Conservation (phyloP, 2,797 vertebrate species). For the Girardinus metallicus region DNA sequence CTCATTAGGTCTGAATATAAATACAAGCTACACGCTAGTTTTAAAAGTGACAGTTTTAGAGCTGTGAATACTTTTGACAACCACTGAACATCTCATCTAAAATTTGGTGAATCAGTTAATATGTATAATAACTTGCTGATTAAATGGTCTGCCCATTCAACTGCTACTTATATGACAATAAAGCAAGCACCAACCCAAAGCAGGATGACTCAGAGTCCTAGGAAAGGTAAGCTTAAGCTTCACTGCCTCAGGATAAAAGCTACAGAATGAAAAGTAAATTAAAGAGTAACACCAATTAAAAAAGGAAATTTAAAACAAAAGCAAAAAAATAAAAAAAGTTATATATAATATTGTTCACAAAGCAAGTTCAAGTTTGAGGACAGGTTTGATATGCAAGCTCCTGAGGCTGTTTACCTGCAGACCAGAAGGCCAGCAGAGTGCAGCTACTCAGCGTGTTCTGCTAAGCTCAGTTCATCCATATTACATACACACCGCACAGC, state of each 20-base stretch:
- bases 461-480: conserved; percentile 52
- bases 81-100: not conserved
- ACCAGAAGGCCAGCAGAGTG: conserved; percentile 25
- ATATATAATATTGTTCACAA: not conserved
- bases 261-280: not conserved
- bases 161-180: not conserved
- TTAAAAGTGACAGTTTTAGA: not conserved
- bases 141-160: not conserved
- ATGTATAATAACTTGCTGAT: not conserved
- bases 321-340: not conserved
- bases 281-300: not conserved
- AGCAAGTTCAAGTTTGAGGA: not conserved
- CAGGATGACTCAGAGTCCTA: not conserved
- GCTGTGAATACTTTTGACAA: not conserved
- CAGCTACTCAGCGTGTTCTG: conserved; percentile 22
- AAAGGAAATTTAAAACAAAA: conserved; percentile 3
- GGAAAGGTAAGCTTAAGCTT: not conserved
- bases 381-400: conserved; percentile 22
- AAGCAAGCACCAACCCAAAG: not conserved
- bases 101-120: not conserved
- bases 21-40: not conserved
- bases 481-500: conserved; percentile 45
- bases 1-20: not conserved
- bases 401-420: conserved; percentile 15
- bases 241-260: not conserved